These are phyloP conservation scores for Hepsetus odoe DNA, from an alignment of 2,113 vertebrate genomes.

Conservation along the genomic window DNA sequence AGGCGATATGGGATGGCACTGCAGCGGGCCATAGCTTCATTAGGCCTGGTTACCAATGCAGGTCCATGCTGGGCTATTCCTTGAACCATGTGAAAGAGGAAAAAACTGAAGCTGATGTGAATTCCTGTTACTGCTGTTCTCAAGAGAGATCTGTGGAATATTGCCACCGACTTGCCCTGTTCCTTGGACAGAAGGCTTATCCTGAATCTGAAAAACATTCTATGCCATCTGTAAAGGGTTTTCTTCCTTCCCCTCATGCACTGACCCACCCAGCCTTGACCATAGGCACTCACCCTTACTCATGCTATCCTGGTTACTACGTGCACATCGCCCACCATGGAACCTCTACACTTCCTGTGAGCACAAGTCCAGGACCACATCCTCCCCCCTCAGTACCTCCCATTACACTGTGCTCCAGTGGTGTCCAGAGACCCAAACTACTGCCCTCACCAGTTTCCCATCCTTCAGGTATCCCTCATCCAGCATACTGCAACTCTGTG, in stretches of 20 bases:
- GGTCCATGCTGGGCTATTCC: conserved; percentile 70
- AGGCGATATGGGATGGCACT: conserved; percentile 69
- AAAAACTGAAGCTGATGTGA: conserved; percentile 74
- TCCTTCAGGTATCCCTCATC: conserved; percentile 83
- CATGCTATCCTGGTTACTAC: conserved; percentile 82
- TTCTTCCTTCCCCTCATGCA: conserved; percentile 72
- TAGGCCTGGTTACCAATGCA: conserved; percentile 62
- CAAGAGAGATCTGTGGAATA: conserved; percentile 83
- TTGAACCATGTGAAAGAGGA: conserved; percentile 78
- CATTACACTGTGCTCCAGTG: conserved; percentile 69
- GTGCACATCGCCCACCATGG: conserved; percentile 77
- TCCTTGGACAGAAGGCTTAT: conserved; percentile 82
- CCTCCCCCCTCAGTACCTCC: conserved; percentile 78
- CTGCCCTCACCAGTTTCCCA: conserved; percentile 79
- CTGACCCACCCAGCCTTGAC: conserved; percentile 68
- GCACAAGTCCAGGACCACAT: conserved; percentile 56
- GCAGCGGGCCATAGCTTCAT: conserved; percentile 63
- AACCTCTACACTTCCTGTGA: conserved; percentile 54
- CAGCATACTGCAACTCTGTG: conserved; percentile 86
- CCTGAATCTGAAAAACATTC: conserved; percentile 70
- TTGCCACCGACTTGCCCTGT: conserved; percentile 88
- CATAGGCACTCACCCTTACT: conserved; percentile 76
- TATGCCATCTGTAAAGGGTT: conserved; percentile 82
- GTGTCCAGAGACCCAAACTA: conserved; percentile 80
- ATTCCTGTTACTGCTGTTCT: conserved; percentile 80